Conservation (phyloP, 2,888 invertebrate genomes). For the Tanytarsus gracilentus region DNA sequence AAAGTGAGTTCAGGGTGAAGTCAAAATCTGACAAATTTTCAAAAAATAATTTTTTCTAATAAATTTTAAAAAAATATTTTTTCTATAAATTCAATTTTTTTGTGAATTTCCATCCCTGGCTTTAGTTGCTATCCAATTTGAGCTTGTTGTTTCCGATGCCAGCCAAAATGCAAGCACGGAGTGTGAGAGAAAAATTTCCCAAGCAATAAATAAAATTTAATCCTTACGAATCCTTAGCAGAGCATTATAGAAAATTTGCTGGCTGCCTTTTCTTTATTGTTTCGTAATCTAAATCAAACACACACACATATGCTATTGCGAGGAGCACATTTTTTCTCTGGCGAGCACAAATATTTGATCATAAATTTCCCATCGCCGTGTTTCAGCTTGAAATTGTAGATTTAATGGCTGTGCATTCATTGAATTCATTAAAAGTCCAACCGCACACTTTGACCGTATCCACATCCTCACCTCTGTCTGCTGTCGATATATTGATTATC, state of each 20-base stretch:
- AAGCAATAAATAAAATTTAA: constrained; percentile 28
- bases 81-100: too few relatives aligned
- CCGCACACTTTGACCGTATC: constrained; percentile 15
- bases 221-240: constrained; percentile 1
- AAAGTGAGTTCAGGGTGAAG: background rate
- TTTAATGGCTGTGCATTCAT: constrained; percentile 7
- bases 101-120: too few relatives aligned
- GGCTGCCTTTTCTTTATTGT: constrained; percentile 26
- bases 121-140: too few relatives aligned
- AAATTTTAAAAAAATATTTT: too few relatives aligned
- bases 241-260: background rate
- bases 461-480: too few relatives aligned
- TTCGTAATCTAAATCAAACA: constrained; percentile 12
- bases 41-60: too few relatives aligned
- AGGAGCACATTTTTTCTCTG: background rate
- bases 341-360: constrained; percentile 13
- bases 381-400: constrained; percentile 17
- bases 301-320: background rate
- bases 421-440: constrained; percentile 10
- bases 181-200: background rate
- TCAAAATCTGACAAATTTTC: too few relatives aligned
- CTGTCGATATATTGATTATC: too few relatives aligned
- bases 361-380: constrained; percentile 8
- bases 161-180: too few relatives aligned
- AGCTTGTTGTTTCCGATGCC: too few relatives aligned